These are phyloP conservation scores for Hylaeus anthracinus DNA, from an alignment of 1,140 invertebrate species.

Conservation along the genomic window DNA sequence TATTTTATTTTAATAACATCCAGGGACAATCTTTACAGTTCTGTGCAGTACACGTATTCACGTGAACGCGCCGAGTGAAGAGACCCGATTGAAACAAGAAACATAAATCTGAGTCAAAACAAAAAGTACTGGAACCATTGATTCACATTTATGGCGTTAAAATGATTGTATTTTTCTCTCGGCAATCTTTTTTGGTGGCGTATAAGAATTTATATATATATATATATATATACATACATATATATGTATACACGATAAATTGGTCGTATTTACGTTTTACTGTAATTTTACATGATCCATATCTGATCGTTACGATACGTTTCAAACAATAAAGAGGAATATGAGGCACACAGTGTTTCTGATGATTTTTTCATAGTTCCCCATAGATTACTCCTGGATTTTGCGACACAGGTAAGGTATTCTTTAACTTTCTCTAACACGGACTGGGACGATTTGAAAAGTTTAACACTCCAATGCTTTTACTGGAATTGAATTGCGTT, in stretches of 20 bases:
- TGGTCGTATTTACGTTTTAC: constrained; percentile 52
- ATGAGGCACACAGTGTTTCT: not conserved
- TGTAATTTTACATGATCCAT: constrained; percentile 61
- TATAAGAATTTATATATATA: constrained; percentile 39
- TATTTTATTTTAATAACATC: no score
- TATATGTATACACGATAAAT: constrained; percentile 46
- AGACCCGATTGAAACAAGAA: not conserved
- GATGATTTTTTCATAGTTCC: not conserved
- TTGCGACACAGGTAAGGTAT: not conserved
- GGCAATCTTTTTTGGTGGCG: constrained; percentile 43
- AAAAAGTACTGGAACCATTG: not conserved
- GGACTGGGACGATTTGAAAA: not conserved
- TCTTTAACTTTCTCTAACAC: not conserved
- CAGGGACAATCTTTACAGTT: not conserved
- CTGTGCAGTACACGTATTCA: not conserved
- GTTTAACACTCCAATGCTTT: no score
- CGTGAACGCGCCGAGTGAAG: not conserved
- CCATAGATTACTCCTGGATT: no score
- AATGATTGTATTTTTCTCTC: constrained; percentile 48
- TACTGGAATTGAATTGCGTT: no score
- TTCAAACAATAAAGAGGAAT: constrained; percentile 57
- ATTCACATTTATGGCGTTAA: constrained; percentile 36
- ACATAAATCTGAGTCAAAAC: constrained; percentile 9
- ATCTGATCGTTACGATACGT: constrained; percentile 51
- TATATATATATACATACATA: constrained; percentile 43